Base-by-base conservation (phyloP, 30 jellyfish, hydroid and myxozoan species). In the Turritopsis dohrnii region DNA sequence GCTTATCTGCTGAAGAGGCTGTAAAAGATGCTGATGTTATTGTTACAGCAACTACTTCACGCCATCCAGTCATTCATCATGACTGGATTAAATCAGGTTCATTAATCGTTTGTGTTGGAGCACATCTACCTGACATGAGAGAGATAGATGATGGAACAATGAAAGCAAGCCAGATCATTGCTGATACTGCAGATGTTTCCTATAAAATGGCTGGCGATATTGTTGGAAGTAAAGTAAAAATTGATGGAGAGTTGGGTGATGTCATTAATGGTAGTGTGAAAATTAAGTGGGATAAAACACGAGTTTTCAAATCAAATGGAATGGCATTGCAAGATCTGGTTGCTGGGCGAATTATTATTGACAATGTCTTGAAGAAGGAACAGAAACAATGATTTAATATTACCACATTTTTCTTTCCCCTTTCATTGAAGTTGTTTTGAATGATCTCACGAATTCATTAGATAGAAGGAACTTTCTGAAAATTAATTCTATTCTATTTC, bases 1-100 rank as follows among this genome's bases (percentile, higher is more conserved):
- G 88, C 85, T 79, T 66, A n/a, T 83, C 87, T n/a, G 92, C 86
- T 27, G 96, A 94, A 74, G 89, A 86, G 19, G 92, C 97, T 27
- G 99, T 94, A 0, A 83, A 89, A 71, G 95, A 89, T 83, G 99
- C 99, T 28, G 99, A 94, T 84, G 95, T 94, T 80, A 89, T 94
- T 75, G 96, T 89, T 54, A 94, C 96, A 24, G 99, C 85, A 4
- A 94, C 99, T 5, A 27, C 82, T 54, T 79, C 96, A 29, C 66
- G 75, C 52, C 89, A 53, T 24, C 99, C 99, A 0, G 89, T 94
- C 80, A 52, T 94, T 8, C 71, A 80, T 72, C 89, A 90, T 25
- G 82, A 85, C 66, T 89, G 96, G 99, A 69, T 87, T 41, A 94
- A 94, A 60, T 77, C 29, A 7, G 85, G 79, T 74, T 86, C 96